Evolutionary conservation across 2,888 invertebrate genomes (phyloP), one percentile per base, ranked within the genome.

Genomic region (Volucella bombylans): DNA sequence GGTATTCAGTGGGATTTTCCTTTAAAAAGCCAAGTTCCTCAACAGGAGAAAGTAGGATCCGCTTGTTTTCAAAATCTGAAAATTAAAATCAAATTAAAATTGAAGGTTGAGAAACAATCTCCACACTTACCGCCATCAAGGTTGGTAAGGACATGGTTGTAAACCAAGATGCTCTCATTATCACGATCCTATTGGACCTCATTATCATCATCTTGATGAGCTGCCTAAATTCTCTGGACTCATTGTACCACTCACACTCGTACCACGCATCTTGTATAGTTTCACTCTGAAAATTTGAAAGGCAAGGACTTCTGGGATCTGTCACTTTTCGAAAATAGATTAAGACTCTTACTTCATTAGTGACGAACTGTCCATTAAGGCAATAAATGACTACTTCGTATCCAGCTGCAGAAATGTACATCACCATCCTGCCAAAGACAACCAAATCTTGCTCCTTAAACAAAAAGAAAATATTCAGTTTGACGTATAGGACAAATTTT

Each of bases 21-120:
- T 69, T 45, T 74, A 86, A 38, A 88, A 86, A 41, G 83, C 87
- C 39, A 90, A 55, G 73, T 90, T 90, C 38, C 88, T 88, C 14
- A 90, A 64, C 14, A 90, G 68, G 41, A 90, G 80, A 77, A 87
- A 90, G 76, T 90, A 90, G 41, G 90, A 90, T n/a, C 89, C 88
- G 78, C 90, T 90, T 14, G 90, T 88, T 80, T 87, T 88, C 3
- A 89, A 61, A 87, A 90, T 89, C 91, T 90, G 87, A 52, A 87
- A 88, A 72, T 65, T 14, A 50, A 57, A 52, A 49, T 64, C 39
- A 79, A 64, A 41, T 79, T 59, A 57, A 18, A 8, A 43, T n/a
- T 15, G 9, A 23, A 47, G 4, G 6, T 31, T 6, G 10, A 10
- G 8, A n/a, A 50, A 54, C 4, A 3, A 6, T 47, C 10, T 10